Conservation (phyloP, 2,888 invertebrate genomes). For the Coelinius sp. region DNA sequence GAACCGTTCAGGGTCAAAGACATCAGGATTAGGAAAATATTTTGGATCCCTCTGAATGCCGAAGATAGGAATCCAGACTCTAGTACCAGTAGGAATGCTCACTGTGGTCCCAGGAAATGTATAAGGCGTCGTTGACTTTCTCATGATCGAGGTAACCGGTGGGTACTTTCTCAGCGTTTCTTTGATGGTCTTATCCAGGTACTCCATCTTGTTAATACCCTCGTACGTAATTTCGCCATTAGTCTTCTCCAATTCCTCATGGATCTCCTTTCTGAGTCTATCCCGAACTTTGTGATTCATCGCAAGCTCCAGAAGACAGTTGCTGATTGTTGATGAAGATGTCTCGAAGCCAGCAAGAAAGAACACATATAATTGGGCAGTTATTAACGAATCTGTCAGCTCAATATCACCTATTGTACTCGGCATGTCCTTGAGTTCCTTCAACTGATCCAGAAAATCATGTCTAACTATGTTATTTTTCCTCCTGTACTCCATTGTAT, state of each 20-base stretch:
- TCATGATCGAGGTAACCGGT: conserved; percentile 60
- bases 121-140: conserved; percentile 57
- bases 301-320: conserved; percentile 69
- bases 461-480: conserved; percentile 66
- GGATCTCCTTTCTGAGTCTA: conserved; percentile 66
- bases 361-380: conserved; percentile 70
- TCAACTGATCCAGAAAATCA: conserved; percentile 71
- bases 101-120: conserved; percentile 44
- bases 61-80: conserved; percentile 43
- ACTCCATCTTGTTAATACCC: conserved; percentile 67
- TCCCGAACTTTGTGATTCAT: conserved; percentile 68
- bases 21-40: conserved; percentile 50
- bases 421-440: conserved; percentile 59
- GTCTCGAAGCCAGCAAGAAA: conserved; percentile 72
- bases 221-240: conserved; percentile 67
- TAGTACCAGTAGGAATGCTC: conserved; percentile 40
- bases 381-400: conserved; percentile 62
- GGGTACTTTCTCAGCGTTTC: conserved; percentile 72
- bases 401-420: conserved; percentile 52
- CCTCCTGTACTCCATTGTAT: conserved; percentile 65
- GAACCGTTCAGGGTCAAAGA: conserved; percentile 61
- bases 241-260: conserved; percentile 54
- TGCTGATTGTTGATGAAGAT: conserved; percentile 69
- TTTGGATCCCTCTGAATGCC: conserved; percentile 46
- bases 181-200: conserved; percentile 68